Base-by-base conservation (phyloP, 2,113 vertebrate species). In the Sturnus vulgaris region DNA sequence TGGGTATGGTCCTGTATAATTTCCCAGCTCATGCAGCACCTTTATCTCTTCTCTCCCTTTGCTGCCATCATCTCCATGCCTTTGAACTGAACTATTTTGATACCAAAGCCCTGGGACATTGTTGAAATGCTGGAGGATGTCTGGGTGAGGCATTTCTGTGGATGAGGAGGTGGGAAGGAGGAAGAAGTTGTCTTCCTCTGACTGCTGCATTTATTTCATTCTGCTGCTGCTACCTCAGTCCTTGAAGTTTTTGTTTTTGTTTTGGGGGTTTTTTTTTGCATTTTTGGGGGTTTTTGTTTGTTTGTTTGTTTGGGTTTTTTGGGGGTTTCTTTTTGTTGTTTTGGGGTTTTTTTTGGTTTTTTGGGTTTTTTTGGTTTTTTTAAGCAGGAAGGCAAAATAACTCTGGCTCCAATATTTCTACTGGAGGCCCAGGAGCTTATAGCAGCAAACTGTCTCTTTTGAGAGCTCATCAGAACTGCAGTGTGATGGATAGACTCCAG, bases 401-500 rank as follows among this genome's bases (percentile, higher is more conserved):
- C 56, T 66, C 17, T 70, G 52, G 8, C 79, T 88, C 39, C 15
- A 79, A 1, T 89, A 84, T 92, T 95, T 95, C 72, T 91, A 49
- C 61, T 75, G 56, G 57, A 92, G 42, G 37, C 81, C 57, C 69
- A 76, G 57, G n/a, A 95, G 64, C 60, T 92, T 83, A 70, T 70
- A 90, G 44, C 82, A 86, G 72, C 73, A 90, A 92, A 81, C 39
- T 93, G 59, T 94, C 75, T 92, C 64, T 94, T 89, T 79, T 73
- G 92, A 90, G 79, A 95, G 79, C 71, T 92, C 68, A 70, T 96
- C 93, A 92, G 61, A 56, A 5, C 39, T 90, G 68, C 44, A 44
- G n/a, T 49, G 39, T 96, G 94, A 95, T 90, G 79, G 79, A 94
- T 93, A 44, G 85, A 91, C 79, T 96, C 64, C 85, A 73, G 27